These are phyloP conservation scores for Threskiornis aethiopicus DNA, from an alignment of 2,797 vertebrate species.

Conservation along the genomic window DNA sequence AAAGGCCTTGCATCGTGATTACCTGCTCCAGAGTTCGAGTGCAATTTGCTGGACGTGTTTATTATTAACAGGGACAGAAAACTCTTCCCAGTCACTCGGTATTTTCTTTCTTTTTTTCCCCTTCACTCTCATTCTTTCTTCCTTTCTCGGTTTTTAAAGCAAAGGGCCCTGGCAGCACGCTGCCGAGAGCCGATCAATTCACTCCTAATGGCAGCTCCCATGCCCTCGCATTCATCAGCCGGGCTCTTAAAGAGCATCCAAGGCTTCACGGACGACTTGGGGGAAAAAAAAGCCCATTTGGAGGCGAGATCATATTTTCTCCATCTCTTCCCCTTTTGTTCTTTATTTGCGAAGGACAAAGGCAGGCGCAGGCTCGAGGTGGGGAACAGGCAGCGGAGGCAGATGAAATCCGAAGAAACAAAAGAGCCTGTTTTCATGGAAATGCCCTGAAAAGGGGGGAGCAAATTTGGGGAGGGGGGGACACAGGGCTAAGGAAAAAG, in stretches of 20 bases:
- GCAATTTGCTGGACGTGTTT: slow-evolving; percentile 27
- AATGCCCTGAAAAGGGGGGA: not conserved
- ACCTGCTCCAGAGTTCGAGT: not conserved
- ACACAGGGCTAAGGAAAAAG: not conserved
- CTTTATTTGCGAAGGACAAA: slow-evolving; percentile 7
- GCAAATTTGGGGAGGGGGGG: not conserved
- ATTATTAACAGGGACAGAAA: slow-evolving; percentile 10
- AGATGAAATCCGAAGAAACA: not conserved
- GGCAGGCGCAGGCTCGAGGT: not conserved
- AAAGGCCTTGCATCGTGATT: slow-evolving; percentile 31
- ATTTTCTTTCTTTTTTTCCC: not conserved
- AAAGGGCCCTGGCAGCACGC: not conserved
- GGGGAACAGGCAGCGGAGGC: not conserved
- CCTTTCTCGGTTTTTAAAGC: not conserved
- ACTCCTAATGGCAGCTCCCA: not conserved
- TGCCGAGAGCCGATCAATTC: slow-evolving; percentile 3
- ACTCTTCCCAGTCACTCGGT: not conserved
- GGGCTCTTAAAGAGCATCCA: not conserved
- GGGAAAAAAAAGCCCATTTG: not conserved
- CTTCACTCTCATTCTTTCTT: not conserved
- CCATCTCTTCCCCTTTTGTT: not conserved
- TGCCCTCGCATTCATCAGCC: slow-evolving; percentile 1
- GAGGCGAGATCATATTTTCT: not conserved
- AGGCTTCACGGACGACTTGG: not conserved
- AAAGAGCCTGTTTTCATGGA: not conserved